phyloP scores from a whole-genome alignment of 2,888 invertebrate genomes.

The Lasioglossum calceatum region DNA sequence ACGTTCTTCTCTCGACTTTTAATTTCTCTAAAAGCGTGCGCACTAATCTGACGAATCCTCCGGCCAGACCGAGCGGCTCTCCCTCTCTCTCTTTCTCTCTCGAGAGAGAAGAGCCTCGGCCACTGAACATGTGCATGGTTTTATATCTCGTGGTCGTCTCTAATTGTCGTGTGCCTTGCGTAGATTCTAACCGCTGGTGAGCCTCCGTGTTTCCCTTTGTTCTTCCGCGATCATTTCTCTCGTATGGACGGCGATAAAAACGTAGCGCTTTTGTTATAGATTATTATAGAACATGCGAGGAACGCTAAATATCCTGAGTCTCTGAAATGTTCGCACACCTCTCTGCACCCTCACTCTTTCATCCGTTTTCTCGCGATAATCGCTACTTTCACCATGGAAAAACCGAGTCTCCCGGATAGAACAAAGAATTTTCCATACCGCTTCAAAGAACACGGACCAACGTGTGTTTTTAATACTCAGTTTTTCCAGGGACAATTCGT shows the following conservation, averaged over 20 bases:
- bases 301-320: conserved; percentile 71
- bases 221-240: conserved; percentile 41
- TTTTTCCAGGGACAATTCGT: not conserved
- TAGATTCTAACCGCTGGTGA: conserved; percentile 36
- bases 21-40: conserved; percentile 35
- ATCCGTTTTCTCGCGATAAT: not conserved
- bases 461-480: not conserved
- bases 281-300: conserved; percentile 66
- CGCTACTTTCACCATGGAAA: conserved; percentile 5
- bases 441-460: not conserved
- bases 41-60: conserved; percentile 3
- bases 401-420: not conserved
- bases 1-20: not conserved
- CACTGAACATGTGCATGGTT: not conserved
- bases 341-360: not conserved
- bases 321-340: conserved; percentile 52
- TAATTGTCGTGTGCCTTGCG: conserved; percentile 33
- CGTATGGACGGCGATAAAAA: conserved; percentile 73
- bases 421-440: not conserved
- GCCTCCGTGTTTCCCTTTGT: conserved; percentile 35
- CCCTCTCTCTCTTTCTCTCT: not conserved
- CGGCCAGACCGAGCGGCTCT: conserved; percentile 2
- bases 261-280: conserved; percentile 63
- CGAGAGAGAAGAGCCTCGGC: not conserved
- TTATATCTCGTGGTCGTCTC: conserved; percentile 31